These are phyloP conservation scores for Cyclophora punctaria DNA, from an alignment of 2,888 invertebrate species.

Conservation along the genomic window DNA sequence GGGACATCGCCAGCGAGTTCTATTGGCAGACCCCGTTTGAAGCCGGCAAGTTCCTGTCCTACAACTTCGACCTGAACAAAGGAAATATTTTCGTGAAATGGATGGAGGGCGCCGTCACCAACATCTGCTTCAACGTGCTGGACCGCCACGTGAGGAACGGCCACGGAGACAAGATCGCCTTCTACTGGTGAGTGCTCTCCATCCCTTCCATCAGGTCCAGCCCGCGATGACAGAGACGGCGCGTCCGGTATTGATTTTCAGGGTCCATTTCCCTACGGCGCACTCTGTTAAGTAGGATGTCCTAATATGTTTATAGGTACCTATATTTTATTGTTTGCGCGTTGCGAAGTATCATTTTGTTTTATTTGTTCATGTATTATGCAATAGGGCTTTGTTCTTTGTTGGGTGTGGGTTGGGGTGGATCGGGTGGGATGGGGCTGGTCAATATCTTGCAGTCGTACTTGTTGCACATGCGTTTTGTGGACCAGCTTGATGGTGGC, in stretches of 20 bases:
- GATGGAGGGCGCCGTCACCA: constrained; percentile 96
- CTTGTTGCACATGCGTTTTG: constrained; percentile 1
- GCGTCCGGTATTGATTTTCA: constrained; percentile 60
- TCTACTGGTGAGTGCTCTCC: constrained; percentile 87
- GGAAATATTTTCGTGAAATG: constrained; percentile 95
- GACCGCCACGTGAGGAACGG: constrained; percentile 94
- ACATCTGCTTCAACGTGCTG: constrained; percentile 95
- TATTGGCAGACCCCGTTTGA: constrained; percentile 90
- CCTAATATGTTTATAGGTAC: neutral
- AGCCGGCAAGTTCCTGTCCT: constrained; percentile 85
- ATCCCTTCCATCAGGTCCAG: too few species aligned
- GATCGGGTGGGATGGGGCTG: neutral
- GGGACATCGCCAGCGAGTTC: constrained; percentile 92
- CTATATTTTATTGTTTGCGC: neutral
- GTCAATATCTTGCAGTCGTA: neutral
- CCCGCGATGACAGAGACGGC: constrained; percentile 38
- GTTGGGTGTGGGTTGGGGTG: neutral
- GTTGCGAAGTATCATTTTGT: neutral
- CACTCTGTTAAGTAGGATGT: neutral
- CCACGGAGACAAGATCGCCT: constrained; percentile 92
- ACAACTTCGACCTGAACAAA: constrained; percentile 92
- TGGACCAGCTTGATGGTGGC: neutral
- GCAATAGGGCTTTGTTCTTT: neutral
- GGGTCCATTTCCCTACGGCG: constrained; percentile 7
- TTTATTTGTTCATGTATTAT: too few species aligned